Base-by-base conservation (phyloP, 1,140 invertebrate genomes). In the Drosophila pruinosa region DNA sequence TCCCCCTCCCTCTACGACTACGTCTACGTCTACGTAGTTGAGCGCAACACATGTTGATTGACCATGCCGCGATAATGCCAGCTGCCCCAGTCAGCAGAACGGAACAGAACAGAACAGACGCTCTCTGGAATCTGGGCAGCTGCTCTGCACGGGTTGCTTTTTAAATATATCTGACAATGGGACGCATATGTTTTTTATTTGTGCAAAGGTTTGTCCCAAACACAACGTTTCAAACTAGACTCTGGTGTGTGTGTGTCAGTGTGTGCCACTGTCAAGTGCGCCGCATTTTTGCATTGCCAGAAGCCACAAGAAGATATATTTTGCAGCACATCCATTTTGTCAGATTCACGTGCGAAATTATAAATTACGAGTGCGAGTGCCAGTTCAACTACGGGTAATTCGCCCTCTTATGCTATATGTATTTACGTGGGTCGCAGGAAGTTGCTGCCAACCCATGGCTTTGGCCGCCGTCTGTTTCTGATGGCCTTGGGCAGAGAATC, bases 261-360 rank as follows among this genome's bases (percentile, higher is more conserved):
- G 10, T 50, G 43, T 48, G 22, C 34, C 17, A 63, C 34, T 78
- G 76, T 77, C 70, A 78, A 78, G 64, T 78, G 76, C 65, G 34
- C 28, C 45, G 53, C 34, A 70, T 15, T 70, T 71, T 65, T 61
- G 61, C 68, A 71, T 72, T 34, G 59, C 52, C 41, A 31, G 28
- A 19, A 15, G 59, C 52, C 41, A 31, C 21, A 19, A 15, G 34
- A 21, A 36, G 47, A 47, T 58, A 24, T 34, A 58, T 57, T 57
- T 59, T 54, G 70, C 67, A 70, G 54, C 53, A 38, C 45, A 70
- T 69, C 72, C 38, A 61, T 72, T 81, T 86, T 81, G 78, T 82
- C 82, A 88, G 78, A 72, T 88, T 82, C 82, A 88, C 82, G 82
- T 86, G 81, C 78, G 71, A 86, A 86, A 88, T 88, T 86, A 81